Conservation (phyloP, 2,888 invertebrate genomes). For the Troides aeacus region DNA sequence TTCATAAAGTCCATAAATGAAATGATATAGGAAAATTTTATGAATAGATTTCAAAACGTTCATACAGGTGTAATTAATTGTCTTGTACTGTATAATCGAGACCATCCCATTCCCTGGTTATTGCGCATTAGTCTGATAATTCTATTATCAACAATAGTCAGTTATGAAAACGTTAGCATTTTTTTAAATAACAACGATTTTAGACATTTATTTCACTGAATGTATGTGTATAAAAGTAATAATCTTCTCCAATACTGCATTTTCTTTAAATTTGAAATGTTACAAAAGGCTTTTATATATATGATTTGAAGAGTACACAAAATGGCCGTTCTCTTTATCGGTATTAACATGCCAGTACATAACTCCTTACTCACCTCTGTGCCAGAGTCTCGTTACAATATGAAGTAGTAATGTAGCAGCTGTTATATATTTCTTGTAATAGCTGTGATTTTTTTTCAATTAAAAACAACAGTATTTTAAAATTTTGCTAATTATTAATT, state of each 20-base stretch:
- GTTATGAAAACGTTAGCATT: slow-evolving; percentile 1
- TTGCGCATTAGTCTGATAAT: background rate
- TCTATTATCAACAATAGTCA: background rate
- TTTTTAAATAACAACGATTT: background rate
- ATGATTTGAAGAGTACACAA: background rate
- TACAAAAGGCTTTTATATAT: background rate
- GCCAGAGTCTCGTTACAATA: slow-evolving; percentile 22
- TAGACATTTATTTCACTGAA: background rate
- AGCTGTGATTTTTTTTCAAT: slow-evolving; percentile 44
- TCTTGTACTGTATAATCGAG: background rate
- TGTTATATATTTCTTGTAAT: slow-evolving; percentile 33
- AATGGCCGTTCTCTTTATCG: background rate
- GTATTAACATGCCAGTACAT: background rate
- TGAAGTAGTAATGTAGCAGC: slow-evolving; percentile 26
- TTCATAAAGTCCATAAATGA: background rate
- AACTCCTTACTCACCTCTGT: background rate
- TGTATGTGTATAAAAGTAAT: background rate
- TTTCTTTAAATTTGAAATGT: background rate
- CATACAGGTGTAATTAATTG: background rate
- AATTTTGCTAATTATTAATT: slow-evolving; percentile 15
- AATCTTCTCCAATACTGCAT: background rate
- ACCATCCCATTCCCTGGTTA: background rate
- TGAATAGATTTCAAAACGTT: background rate
- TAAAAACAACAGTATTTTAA: slow-evolving; percentile 28
- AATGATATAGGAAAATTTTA: background rate